Conservation (phyloP, 2,888 invertebrate species). For the Stramonita haemastoma region DNA sequence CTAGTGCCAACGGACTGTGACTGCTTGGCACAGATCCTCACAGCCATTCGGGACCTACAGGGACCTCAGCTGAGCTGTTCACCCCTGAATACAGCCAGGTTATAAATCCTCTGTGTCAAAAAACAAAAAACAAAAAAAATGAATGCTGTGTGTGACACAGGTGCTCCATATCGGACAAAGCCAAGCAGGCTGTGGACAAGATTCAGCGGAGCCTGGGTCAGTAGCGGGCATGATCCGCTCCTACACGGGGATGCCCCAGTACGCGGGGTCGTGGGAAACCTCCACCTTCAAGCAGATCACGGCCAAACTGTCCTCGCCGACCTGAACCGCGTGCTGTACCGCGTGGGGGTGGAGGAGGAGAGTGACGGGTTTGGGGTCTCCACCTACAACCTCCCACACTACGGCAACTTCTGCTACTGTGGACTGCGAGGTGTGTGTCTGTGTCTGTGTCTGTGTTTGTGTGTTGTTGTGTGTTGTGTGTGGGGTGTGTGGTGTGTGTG, state of each 20-base stretch:
- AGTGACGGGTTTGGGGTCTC: slow-evolving; percentile 89
- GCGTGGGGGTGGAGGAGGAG: slow-evolving; percentile 87
- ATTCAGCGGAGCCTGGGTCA: slow-evolving; percentile 78
- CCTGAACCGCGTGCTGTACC: slow-evolving; percentile 90
- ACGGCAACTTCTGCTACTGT: slow-evolving; percentile 90
- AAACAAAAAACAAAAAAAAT: too few relatives aligned
- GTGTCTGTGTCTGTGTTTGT: too few relatives aligned
- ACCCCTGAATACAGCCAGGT: too few relatives aligned
- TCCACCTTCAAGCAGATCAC: slow-evolving; percentile 70
- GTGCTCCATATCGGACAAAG: slow-evolving; percentile 82
- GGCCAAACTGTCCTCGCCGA: slow-evolving; percentile 84
- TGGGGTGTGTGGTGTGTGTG: too few relatives aligned
- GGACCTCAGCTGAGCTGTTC: too few relatives aligned
- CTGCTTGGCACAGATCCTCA: too few relatives aligned
- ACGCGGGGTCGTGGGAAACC: slow-evolving; percentile 63
- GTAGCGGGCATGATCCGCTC: slow-evolving; percentile 78
- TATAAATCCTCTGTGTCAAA: too few relatives aligned
- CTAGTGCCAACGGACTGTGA: too few relatives aligned
- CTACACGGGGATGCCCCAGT: slow-evolving; percentile 74
- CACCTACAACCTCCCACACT: slow-evolving; percentile 92
- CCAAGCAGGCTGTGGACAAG: slow-evolving; percentile 81
- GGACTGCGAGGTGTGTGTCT: slow-evolving; percentile 87
- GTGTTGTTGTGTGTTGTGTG: too few relatives aligned
- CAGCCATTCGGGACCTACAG: too few relatives aligned
- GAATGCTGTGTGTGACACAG: slow-evolving; percentile 75